Conservation (phyloP, 2,113 vertebrate species). For the Cavia aperea region DNA sequence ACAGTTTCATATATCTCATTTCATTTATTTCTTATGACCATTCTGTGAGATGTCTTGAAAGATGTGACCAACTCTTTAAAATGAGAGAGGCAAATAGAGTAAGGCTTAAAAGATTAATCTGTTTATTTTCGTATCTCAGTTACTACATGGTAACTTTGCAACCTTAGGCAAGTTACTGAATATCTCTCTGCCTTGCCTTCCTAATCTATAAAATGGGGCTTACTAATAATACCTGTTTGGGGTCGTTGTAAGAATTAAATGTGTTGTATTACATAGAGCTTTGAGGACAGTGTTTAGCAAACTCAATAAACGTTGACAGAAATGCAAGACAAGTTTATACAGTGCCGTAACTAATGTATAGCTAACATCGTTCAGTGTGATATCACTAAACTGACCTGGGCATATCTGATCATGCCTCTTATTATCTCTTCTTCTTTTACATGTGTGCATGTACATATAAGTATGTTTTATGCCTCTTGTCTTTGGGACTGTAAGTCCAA, state of each 20-base stretch:
- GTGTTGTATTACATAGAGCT: neutral
- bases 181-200: neutral
- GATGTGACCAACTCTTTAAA: constrained; percentile 19
- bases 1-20: neutral
- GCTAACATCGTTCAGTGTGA: neutral
- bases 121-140: neutral
- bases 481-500: neutral
- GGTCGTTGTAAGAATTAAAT: neutral
- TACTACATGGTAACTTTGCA: neutral
- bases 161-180: neutral
- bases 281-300: neutral
- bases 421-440: neutral
- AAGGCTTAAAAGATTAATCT: neutral
- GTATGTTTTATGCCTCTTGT: neutral
- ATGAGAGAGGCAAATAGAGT: neutral
- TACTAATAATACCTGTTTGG: neutral
- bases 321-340: neutral
- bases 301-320: neutral
- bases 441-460: neutral
- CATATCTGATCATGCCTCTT: neutral
- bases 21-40: neutral
- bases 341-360: neutral
- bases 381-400: neutral
- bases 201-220: constrained; percentile 23
- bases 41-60: neutral